A percentile compares a stretch with the other conserved stretches of the same genome.
Conservation (phyloP, 23 tunicate species). For the Trididemnum nubilum region DNA sequence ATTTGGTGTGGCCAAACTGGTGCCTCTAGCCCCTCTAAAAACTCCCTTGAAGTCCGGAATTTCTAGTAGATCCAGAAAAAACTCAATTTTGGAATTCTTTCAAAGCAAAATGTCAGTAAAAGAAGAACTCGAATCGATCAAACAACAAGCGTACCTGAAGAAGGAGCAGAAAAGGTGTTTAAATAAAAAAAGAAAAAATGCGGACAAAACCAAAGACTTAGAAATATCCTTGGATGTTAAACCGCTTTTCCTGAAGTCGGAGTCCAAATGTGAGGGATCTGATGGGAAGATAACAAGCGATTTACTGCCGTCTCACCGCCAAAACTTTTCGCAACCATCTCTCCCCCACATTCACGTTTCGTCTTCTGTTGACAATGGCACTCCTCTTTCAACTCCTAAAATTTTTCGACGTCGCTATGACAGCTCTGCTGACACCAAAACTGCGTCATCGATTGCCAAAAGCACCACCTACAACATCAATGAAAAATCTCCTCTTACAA, state of each 20-base stretch:
- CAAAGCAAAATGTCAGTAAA: constrained; percentile 15
- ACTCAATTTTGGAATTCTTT: constrained; percentile 50
- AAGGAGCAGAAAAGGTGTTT: too few relatives aligned
- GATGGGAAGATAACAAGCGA: background rate
- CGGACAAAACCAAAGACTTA: background rate
- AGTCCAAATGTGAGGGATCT: background rate
- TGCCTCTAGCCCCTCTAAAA: constrained; percentile 13
- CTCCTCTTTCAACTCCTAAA: constrained; percentile 19
- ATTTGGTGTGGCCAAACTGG: constrained; percentile 39
- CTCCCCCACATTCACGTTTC: background rate
- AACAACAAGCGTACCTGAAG: background rate
- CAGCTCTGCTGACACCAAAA: background rate
- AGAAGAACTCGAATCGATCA: background rate
- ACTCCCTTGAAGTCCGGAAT: background rate
- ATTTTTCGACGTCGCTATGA: constrained; percentile 12
- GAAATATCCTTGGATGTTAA: background rate
- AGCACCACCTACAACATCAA: constrained; percentile 45
- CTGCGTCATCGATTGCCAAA: constrained; percentile 34
- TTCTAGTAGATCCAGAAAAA: constrained; percentile 26
- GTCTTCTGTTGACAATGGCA: background rate
- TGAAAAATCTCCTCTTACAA: constrained; percentile 35
- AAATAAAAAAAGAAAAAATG: too few relatives aligned
- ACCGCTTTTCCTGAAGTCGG: background rate
- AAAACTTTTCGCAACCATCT: background rate
- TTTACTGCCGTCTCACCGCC: background rate